A percentile compares a stretch with the other conserved stretches of the same genome.
Conservation (phyloP, 2,888 invertebrate genomes). For the Napeogenes sylphis region DNA sequence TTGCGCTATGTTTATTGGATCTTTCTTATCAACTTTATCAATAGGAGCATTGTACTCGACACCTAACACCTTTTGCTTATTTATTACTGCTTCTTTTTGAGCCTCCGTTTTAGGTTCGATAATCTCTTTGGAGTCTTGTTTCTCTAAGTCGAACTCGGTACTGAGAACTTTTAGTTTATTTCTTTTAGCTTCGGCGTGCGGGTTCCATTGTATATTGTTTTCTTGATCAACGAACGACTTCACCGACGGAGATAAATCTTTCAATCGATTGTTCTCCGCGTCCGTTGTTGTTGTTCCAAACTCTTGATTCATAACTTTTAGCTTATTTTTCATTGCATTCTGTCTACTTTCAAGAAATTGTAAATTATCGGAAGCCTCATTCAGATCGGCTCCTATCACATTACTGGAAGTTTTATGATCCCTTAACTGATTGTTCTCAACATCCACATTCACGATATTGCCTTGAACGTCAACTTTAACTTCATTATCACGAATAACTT, state of each 20-base stretch:
- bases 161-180: conserved; percentile 62
- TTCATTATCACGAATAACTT: conserved; percentile 52
- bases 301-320: conserved; percentile 73
- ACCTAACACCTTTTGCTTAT: conserved; percentile 79
- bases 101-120: conserved; percentile 60
- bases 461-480: conserved; percentile 60
- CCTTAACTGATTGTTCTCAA: conserved; percentile 39
- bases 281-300: conserved; percentile 57
- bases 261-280: conserved; percentile 51
- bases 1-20: conserved; percentile 57
- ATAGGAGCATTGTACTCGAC: conserved; percentile 77
- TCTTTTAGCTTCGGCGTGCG: conserved; percentile 54
- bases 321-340: conserved; percentile 67
- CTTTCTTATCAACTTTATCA: conserved; percentile 39
- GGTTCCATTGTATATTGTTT: conserved; percentile 46
- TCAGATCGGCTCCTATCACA: conserved; percentile 54
- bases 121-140: conserved; percentile 29
- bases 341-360: conserved; percentile 59
- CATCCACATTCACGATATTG: conserved; percentile 45
- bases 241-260: conserved; percentile 33
- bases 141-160: conserved; percentile 44
- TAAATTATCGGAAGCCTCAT: conserved; percentile 49
- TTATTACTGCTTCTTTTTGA: conserved; percentile 78
- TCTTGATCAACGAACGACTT: conserved; percentile 50
- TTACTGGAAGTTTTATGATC: conserved; percentile 51